phyloP scores from a whole-genome alignment of 2,888 invertebrate genomes.

The Leptinotarsa juncta region DNA sequence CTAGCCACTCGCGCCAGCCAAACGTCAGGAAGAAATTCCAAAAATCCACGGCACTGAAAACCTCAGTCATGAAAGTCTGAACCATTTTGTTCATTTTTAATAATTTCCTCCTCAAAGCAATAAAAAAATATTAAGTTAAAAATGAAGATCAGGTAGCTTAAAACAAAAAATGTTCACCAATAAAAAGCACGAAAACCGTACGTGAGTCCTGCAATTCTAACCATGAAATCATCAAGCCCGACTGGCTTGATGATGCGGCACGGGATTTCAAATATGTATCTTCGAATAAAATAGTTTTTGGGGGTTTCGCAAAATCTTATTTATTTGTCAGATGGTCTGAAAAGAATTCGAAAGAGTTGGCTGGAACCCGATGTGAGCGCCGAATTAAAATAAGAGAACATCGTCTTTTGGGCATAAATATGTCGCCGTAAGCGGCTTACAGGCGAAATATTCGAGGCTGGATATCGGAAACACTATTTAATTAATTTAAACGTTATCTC shows the following conservation, averaged over 20 bases:
- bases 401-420: constrained; percentile 48
- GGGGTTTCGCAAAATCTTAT: constrained; percentile 44
- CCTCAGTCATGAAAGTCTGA: too few relatives aligned
- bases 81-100: too few relatives aligned
- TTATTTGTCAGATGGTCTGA: constrained; percentile 36
- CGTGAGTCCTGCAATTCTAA: background rate
- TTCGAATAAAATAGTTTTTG: constrained; percentile 38
- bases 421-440: constrained; percentile 49
- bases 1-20: too few relatives aligned
- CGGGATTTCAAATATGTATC: constrained; percentile 20
- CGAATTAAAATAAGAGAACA: constrained; percentile 47
- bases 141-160: background rate
- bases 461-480: constrained; percentile 56
- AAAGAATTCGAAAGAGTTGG: constrained; percentile 43
- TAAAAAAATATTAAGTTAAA: too few relatives aligned
- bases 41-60: too few relatives aligned
- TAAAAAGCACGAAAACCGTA: background rate
- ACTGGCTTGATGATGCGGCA: constrained; percentile 26
- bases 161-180: background rate
- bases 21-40: too few relatives aligned
- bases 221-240: constrained; percentile 3
- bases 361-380: constrained; percentile 35
- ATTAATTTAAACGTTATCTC: constrained; percentile 59
- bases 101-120: too few relatives aligned
- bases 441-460: constrained; percentile 50